These are phyloP conservation scores for Diabrotica virgifera DNA, from an alignment of 1,140 invertebrate genomes.

Conservation along the genomic window DNA sequence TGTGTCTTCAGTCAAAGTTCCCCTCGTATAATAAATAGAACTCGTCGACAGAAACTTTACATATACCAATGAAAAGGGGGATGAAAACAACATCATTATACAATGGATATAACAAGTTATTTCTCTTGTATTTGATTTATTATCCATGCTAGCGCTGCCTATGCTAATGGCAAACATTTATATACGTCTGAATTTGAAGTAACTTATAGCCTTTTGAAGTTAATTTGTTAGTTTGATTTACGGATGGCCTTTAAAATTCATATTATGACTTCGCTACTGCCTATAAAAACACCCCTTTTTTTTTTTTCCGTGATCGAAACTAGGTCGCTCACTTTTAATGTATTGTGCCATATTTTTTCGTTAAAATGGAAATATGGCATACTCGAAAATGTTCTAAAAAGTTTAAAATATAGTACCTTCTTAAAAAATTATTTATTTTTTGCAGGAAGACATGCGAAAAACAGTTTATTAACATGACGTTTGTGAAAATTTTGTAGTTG, in stretches of 20 bases:
- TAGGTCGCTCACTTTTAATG: slow-evolving; percentile 2
- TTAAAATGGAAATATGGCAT: too few species aligned
- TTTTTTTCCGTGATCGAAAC: neutral
- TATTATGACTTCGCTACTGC: slow-evolving; percentile 7
- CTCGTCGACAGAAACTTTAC: slow-evolving; percentile 39
- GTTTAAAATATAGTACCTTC: too few species aligned
- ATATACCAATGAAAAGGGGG: slow-evolving; percentile 41
- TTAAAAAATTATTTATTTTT: too few species aligned
- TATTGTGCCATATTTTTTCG: too few species aligned
- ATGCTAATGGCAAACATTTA: slow-evolving; percentile 50
- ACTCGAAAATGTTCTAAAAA: too few species aligned
- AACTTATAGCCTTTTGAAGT: slow-evolving; percentile 48
- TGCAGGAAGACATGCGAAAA: too few species aligned
- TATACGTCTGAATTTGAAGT: slow-evolving; percentile 44
- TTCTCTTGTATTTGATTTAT: slow-evolving; percentile 49
- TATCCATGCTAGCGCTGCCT: slow-evolving; percentile 45
- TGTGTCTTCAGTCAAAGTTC: slow-evolving; percentile 6
- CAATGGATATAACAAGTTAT: slow-evolving; percentile 50
- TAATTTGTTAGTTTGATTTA: slow-evolving; percentile 51
- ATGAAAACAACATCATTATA: slow-evolving; percentile 50
- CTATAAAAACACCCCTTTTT: slow-evolving; percentile 10
- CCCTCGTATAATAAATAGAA: slow-evolving; percentile 17
- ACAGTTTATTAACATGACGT: too few species aligned
- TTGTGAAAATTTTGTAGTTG: too few species aligned
- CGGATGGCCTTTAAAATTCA: slow-evolving; percentile 35